Evolutionary conservation across 2,888 invertebrate species (phyloP).

Genomic region (Hartigia nigra): DNA sequence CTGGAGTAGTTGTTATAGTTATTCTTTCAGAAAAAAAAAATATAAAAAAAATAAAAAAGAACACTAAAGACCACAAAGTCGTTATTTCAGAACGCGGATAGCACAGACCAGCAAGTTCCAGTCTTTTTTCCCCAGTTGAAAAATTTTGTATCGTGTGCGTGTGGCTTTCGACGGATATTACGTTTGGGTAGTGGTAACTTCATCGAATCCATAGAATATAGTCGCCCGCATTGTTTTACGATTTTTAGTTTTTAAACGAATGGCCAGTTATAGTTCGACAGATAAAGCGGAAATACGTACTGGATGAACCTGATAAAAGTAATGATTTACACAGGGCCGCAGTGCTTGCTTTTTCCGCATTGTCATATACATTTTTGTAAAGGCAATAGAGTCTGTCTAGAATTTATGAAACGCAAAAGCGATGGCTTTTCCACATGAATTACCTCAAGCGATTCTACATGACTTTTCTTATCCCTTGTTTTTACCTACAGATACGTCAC

Average conservation of each 20-base stretch:
- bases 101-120: neutral
- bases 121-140: neutral
- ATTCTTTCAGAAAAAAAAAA: neutral
- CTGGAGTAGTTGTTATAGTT: neutral
- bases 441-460: neutral
- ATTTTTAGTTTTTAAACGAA: slow-evolving; percentile 47
- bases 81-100: neutral
- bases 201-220: neutral
- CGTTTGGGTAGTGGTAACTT: neutral
- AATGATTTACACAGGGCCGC: slow-evolving; percentile 57
- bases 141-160: neutral
- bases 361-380: neutral
- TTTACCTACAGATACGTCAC: neutral
- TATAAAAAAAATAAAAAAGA: neutral
- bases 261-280: slow-evolving; percentile 54
- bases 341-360: slow-evolving; percentile 20
- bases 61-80: neutral
- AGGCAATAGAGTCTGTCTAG: neutral
- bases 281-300: slow-evolving; percentile 61
- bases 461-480: neutral
- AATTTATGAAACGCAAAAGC: neutral
- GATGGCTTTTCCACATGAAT: neutral
- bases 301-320: slow-evolving; percentile 63
- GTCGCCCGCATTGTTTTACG: slow-evolving; percentile 48
- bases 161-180: neutral